Evolutionary conservation across 23 tunicate genomes (phyloP), one percentile per base, ranked within the genome.

Genomic region (Ascidia mentula): DNA sequence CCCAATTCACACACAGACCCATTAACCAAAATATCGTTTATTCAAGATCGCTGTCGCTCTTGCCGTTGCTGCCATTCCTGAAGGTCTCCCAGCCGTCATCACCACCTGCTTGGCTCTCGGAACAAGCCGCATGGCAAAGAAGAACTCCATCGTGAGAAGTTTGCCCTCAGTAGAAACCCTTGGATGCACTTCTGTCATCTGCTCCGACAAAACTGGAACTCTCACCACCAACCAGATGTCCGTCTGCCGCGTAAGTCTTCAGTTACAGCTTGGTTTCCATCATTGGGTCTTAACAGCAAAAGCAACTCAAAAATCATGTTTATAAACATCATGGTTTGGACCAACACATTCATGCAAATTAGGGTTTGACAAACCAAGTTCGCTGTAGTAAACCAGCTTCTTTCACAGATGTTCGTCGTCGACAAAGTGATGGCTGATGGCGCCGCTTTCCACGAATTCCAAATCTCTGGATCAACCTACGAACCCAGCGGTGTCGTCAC

Each of bases 151-250:
- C 60, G 99, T 96, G 0, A 80, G 99, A 32, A 87, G 94, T 59
- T 82, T 96, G 32, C 99, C 99, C 26, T 96, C 99, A 0, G 99
- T 96, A 6, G 95, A 96, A 88, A 96, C 99, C 6, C 82, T 96
- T 30, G 99, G 99, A 8, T 96, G 99, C 78, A 96, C 99, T 32
- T 96, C 99, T 12, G 99, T 96, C 0, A 96, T 96, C 46, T 96
- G 99, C 88, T 96, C 99, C 26, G 99, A 96, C 70, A 96, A 96
- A 65, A 96, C 99, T 42, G 99, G 99, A 74, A 96, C 99, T 0
- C 82, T 96, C 40, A 96, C 99, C 31, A 96, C 99, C 81, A 96
- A 96, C 73, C 99, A 96, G 77, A 96, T 96, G 99, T 91, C 97
- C 34, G 99, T 96, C 24, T 80, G 90, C 81, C 71, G 91, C 75